Evolutionary conservation across 1,140 invertebrate genomes (phyloP).

Genomic region (Whitmania pigra): DNA sequence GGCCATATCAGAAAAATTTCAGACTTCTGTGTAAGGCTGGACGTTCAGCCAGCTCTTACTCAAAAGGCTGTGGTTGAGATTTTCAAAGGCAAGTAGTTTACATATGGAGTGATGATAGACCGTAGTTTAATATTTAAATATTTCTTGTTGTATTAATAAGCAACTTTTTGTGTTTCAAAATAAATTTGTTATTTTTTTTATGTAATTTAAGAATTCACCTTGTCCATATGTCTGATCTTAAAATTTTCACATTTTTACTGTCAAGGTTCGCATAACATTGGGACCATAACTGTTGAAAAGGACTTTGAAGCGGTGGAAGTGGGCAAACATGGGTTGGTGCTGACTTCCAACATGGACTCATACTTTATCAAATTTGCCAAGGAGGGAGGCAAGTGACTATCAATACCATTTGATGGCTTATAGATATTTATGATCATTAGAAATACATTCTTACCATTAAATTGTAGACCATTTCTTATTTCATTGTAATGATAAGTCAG

Average conservation of each 20-base stretch:
- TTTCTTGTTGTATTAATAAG: not conserved
- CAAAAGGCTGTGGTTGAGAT: not conserved
- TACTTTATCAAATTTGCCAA: conserved; percentile 11
- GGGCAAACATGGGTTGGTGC: conserved; percentile 10
- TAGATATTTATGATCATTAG: too few relatives aligned
- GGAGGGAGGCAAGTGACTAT: not conserved
- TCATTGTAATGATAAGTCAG: not conserved
- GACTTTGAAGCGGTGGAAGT: conserved; percentile 6
- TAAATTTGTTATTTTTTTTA: not conserved
- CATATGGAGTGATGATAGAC: not conserved
- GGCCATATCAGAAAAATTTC: not conserved
- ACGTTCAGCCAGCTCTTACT: not conserved
- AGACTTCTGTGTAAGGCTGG: not conserved
- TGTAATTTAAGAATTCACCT: not conserved
- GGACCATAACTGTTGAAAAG: not conserved
- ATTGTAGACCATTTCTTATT: not conserved
- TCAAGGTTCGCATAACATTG: not conserved
- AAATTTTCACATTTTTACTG: not conserved
- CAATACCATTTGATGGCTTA: not conserved
- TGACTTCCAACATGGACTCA: not conserved
- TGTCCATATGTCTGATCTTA: not conserved
- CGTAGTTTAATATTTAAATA: not conserved
- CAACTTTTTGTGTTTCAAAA: not conserved
- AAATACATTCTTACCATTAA: not conserved
- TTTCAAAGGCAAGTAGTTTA: not conserved